Base-by-base conservation (phyloP, 2,797 vertebrate species). In the Acanthornis magna region DNA sequence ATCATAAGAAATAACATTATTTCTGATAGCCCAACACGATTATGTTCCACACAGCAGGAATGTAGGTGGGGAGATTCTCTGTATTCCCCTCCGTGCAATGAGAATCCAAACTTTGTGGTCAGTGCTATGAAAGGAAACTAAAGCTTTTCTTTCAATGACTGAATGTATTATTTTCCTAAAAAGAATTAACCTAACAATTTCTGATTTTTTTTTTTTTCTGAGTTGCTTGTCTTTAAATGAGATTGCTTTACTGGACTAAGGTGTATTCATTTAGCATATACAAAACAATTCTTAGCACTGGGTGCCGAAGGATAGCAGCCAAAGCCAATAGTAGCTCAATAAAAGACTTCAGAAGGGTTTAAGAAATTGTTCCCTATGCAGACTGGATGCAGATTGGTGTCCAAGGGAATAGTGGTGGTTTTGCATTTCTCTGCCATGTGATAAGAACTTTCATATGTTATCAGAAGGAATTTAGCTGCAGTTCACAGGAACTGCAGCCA, bases 1-100 rank as follows among this genome's bases (percentile, higher is more conserved):
- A 7, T 22, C 1, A 7, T 21, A 21, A 4, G 4, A 61, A 72
- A 3, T 40, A 40, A 21, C 2, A 1, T 11, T n/a, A 1, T 60
- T 89, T 61, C 34, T 61, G 12, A 10, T 77, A 68, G 14, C 38
- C 13, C 2, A 11, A 2, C 4, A 8, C 1, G 0, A 3, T 51
- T 10, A 0, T 5, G 5, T 72, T 47, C 36, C 26, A 20, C 23
- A 45, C 30, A 25, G 30, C 32, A 54, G 47, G n/a, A 42, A n/a
- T 4, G 6, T 18, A 48, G 30, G 9, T 68, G 27, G 7, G 47
- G 30, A 75, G 6, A 7, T 23, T 38, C 10, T 79, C 25, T 45
- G 10, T 48, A 4, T 81, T 79, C 26, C 16, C 11, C 14, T 6
- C 26, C 0, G 0, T 61, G 38, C 30, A 50, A 2, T 27, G n/a